Evolutionary conservation across 1,140 invertebrate species (phyloP), one percentile per base, ranked within the genome.

Genomic region (Caenorhabditis latens): DNA sequence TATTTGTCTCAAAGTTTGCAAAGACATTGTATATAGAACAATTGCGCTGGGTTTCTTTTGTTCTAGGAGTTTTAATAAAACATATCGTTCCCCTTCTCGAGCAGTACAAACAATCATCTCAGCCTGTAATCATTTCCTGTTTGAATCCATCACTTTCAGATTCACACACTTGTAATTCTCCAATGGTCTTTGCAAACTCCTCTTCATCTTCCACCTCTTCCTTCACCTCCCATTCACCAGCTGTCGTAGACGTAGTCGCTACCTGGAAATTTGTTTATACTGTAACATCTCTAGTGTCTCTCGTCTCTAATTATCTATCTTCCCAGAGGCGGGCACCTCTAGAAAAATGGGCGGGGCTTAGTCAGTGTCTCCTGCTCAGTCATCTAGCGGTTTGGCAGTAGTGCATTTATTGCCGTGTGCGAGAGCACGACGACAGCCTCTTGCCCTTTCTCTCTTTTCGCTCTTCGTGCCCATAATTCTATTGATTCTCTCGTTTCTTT

Each of bases 11-110:
- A 85, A 63, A 11, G 65, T 85, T 50, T 63, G 46, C 63, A 88
- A n/a, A 16, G 65, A 65, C 63, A 67, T 79, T 71, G 87, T 88
- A 67, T 79, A 88, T 0, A 88, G 42, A 79, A 88, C 53, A 42
- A 88, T 88, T 8, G 55, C 55, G 32, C 42, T 79, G 2, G 87
- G 87, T 48, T 88, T 84, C 21, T 79, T 75, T 14, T 24, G n/a
- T 24, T 88, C 87, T 21, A 88, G 43, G 40, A 79, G 50, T n/a
- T 84, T 53, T 16, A 82, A 21, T 5, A 84, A 16, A 53, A 43
- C 75, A 43, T 88, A 85, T 58, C 82, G 43, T 79, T 79, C 71
- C 14, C 71, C 21, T 24, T 79, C 71, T 16, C 43, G 16, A 9
- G 71, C 46, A 16, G 71, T 79, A n/a, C 71, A 50, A 6, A 79